Conservation (phyloP, 2,888 invertebrate genomes). For the Ariolimax columbianus region DNA sequence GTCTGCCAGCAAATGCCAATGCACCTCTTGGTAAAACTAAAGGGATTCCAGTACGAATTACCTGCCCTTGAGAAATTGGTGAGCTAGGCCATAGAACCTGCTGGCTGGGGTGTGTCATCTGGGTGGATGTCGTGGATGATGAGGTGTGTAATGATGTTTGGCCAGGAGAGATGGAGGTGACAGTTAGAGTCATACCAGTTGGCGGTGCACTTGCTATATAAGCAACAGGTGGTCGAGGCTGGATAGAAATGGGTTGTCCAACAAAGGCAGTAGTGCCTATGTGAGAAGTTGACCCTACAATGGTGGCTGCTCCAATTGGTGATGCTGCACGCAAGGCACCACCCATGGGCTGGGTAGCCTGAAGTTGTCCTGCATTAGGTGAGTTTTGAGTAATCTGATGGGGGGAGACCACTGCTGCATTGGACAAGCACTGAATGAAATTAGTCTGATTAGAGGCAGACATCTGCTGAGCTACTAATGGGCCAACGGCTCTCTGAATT, state of each 20-base stretch:
- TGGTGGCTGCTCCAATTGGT: slow-evolving; percentile 40
- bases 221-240: slow-evolving; percentile 39
- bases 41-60: slow-evolving; percentile 35
- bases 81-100: slow-evolving; percentile 29
- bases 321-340: slow-evolving; percentile 12
- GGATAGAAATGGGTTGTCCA: slow-evolving; percentile 46
- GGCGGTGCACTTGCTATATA: slow-evolving; percentile 30
- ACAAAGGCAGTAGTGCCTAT: slow-evolving; percentile 38
- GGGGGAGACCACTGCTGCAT: slow-evolving; percentile 3
- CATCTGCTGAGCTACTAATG: slow-evolving; percentile 34
- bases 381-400: slow-evolving; percentile 28
- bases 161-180: slow-evolving; percentile 43
- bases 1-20: slow-evolving; percentile 35
- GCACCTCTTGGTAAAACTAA: slow-evolving; percentile 36
- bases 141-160: slow-evolving; percentile 21
- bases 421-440: slow-evolving; percentile 39
- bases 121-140: slow-evolving; percentile 4
- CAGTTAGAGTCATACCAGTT: slow-evolving; percentile 41
- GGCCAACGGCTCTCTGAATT: slow-evolving; percentile 32
- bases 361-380: background rate
- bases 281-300: slow-evolving; percentile 34
- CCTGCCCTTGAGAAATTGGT: slow-evolving; percentile 20
- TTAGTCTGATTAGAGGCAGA: slow-evolving; percentile 23
- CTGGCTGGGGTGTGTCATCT: background rate
- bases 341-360: background rate